Percentiles rank a stretch among this genome's conserved stretches.
These are phyloP conservation scores for Tenodera sinensis DNA, from an alignment of 2,888 invertebrate genomes.

Conservation along the genomic window DNA sequence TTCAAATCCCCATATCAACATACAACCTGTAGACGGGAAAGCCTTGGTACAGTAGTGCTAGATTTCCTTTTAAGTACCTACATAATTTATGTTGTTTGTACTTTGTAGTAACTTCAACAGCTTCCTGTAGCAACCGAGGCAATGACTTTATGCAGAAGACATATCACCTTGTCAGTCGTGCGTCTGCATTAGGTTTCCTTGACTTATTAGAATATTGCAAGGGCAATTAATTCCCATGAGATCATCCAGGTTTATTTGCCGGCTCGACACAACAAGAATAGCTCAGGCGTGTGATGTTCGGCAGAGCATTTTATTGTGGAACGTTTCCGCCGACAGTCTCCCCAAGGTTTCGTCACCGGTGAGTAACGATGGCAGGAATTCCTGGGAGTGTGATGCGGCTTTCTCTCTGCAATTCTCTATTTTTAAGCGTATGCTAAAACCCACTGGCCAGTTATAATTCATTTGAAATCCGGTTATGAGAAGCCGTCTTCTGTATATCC, in stretches of 20 bases:
- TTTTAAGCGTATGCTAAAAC: not conserved
- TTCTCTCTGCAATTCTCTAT: not conserved
- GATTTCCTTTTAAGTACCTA: no score
- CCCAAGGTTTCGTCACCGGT: not conserved
- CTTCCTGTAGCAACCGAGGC: no score
- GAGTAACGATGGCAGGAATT: not conserved
- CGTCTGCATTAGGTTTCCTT: no score
- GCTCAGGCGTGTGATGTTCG: not conserved
- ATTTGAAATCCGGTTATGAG: not conserved
- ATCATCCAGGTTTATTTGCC: not conserved
- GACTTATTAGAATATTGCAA: no score
- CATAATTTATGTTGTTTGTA: no score
- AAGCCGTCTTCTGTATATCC: not conserved
- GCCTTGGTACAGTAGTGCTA: no score
- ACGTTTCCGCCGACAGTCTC: not conserved
- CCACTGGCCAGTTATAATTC: not conserved
- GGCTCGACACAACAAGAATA: not conserved
- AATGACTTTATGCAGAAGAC: no score
- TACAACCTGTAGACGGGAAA: no score
- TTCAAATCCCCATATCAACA: no score
- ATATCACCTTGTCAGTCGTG: no score
- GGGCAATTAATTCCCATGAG: not conserved
- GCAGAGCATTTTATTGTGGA: not conserved
- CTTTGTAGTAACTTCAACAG: no score
- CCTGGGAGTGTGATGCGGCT: not conserved